Base-by-base conservation (phyloP, 2,888 invertebrate genomes). In the Caenorhabditis virilis region DNA sequence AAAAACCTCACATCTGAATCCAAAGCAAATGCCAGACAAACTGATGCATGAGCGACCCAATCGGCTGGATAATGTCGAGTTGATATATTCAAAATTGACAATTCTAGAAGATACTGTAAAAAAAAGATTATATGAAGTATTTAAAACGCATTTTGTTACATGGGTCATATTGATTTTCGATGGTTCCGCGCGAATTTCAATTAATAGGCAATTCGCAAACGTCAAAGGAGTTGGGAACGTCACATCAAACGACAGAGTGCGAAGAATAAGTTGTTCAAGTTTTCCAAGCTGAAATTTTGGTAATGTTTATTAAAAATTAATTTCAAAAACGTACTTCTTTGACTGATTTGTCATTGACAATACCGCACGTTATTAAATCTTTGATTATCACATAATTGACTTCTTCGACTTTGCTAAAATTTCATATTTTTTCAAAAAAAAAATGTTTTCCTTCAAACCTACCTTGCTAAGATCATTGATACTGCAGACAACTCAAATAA, bases 381-480 rank as follows among this genome's bases (percentile, higher is more conserved):
- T 18, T 25, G 16, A 59, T 18, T 9, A 46, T 23, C 11, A 59
- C 11, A 15, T 38, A 53, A 15, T 33, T 27, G 22, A 59, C 41
- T 27, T 59, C 59, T 38, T 59, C 59, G 23, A 59, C 18, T 48
- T 59, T 59, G 38, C 59, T 58, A n/a, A n/a, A n/a, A n/a, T n/a
- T n/a, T n/a, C n/a, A n/a, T n/a, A n/a, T n/a, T n/a, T n/a, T n/a
- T n/a, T n/a, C n/a, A n/a, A n/a, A n/a, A n/a, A n/a, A n/a, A 30
- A 30, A 30, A 30, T 30, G 30, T 30, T 6, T n/a, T n/a, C n/a
- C n/a, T 43, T n/a, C 7, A 7, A 16, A 27, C n/a, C 11, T 15
- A 58, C 58, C 58, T 60, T 3, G 60, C 60, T 7, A 60, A 41
- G 25, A 45, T 42, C n/a, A 54, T 1, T 13, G 49, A 35, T 15